Evolutionary conservation across 2,113 vertebrate species (phyloP), one percentile per base, ranked within the genome.

Genomic region (Sphyrna mokarran): DNA sequence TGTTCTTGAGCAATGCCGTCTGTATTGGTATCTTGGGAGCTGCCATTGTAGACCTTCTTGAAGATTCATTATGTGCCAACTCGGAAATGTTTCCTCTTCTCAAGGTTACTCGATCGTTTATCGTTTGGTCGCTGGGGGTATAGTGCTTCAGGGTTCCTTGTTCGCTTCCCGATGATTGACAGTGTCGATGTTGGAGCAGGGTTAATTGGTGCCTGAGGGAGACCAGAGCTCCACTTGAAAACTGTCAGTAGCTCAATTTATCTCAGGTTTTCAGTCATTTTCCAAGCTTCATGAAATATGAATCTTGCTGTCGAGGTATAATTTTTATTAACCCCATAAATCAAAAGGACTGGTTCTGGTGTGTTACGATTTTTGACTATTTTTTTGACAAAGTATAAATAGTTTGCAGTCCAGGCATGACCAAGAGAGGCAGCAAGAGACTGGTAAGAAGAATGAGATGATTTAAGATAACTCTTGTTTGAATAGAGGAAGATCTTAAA

Each of bases 201-300:
- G 68, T 72, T 95, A 95, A 95, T 95, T 95, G 94, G 29, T 95
- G 94, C 94, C 68, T 72, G 68, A 95, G 94, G 94, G 94, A 95
- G 43, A 95, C 68, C 40, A 76, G 48, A 54, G 40, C 69, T 72
- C 69, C 13, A 33, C 23, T 76, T 70, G 33, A 93, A 61, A 37
- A 93, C 61, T 89, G 91, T 48, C 68, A 72, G 40, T 23, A 72
- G 94, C 11, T 95, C 68, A 95, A 54, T 48, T 76, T 72, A 95
- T 72, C 68, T 95, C 69, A 68, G n/a, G 61, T 93, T 66, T 93
- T 66, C 89, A 93, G 89, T n/a, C 33, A 18, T 66, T 93, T 18
- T 33, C 61, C 33, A 95, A 95, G 69, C 43, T 72, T 95, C 18
- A 76, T 72, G 68, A 43, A 70, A 54, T 37, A 95, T 72, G 3